These are phyloP conservation scores for Maccullochella peelii DNA, from an alignment of 2,113 vertebrate genomes.

Conservation along the genomic window DNA sequence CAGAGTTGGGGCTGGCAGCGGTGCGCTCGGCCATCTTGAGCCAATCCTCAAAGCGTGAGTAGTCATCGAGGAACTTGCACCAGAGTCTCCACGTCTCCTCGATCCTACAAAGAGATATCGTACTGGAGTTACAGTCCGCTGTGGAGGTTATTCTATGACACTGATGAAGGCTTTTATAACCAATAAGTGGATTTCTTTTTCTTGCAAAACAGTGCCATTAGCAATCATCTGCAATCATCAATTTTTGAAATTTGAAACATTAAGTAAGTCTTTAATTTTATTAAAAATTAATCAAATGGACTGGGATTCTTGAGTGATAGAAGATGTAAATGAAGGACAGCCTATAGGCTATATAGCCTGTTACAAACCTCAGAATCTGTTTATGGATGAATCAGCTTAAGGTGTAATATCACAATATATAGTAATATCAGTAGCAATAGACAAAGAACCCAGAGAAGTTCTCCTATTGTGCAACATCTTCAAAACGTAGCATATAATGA, in stretches of 20 bases:
- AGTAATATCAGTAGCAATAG: not conserved
- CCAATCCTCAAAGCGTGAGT: slow-evolving; percentile 94
- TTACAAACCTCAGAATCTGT: not conserved
- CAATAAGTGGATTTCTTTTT: no score
- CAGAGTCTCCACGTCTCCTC: slow-evolving; percentile 95
- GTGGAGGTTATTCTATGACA: not conserved
- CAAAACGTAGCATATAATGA: not conserved
- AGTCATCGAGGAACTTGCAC: slow-evolving; percentile 94
- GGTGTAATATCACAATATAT: not conserved
- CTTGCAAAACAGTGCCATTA: not conserved
- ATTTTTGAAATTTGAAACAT: not conserved
- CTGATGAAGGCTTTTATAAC: not conserved
- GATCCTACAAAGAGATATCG: slow-evolving; percentile 83
- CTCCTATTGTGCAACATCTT: not conserved
- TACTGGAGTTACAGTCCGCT: not conserved
- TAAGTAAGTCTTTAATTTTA: not conserved
- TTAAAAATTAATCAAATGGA: not conserved
- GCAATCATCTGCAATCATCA: not conserved
- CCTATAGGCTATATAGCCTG: not conserved
- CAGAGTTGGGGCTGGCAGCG: slow-evolving; percentile 90
- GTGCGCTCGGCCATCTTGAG: slow-evolving; percentile 88
- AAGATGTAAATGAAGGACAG: not conserved
- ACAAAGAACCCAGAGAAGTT: not conserved
- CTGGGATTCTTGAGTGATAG: not conserved
- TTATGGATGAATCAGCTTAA: not conserved